Conservation (phyloP, 1,140 invertebrate genomes). For the Amyelois transitella region DNA sequence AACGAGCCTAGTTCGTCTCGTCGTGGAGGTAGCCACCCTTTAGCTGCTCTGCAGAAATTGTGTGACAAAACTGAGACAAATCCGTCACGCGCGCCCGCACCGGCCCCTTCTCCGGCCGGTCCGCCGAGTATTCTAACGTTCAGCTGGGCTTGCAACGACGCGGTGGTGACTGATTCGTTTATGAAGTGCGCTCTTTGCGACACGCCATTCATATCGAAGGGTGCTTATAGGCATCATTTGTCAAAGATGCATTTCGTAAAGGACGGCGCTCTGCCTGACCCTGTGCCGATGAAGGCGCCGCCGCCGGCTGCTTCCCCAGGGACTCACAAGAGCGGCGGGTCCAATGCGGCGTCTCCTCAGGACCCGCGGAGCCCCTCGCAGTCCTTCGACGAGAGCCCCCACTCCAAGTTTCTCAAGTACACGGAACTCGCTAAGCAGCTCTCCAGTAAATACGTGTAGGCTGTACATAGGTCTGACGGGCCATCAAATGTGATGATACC, state of each 20-base stretch:
- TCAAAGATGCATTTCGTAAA: slow-evolving; percentile 98
- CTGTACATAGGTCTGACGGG: slow-evolving; percentile 36
- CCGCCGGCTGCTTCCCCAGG: slow-evolving; percentile 55
- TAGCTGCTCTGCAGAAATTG: slow-evolving; percentile 94
- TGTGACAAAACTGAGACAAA: slow-evolving; percentile 94
- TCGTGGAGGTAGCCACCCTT: slow-evolving; percentile 85
- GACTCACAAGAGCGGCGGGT: slow-evolving; percentile 67
- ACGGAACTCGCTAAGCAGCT: slow-evolving; percentile 96
- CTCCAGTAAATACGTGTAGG: slow-evolving; percentile 94
- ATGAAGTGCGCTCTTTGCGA: slow-evolving; percentile 98
- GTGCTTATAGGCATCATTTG: slow-evolving; percentile 95
- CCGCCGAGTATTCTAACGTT: slow-evolving; percentile 91
- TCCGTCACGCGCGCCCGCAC: slow-evolving; percentile 55
- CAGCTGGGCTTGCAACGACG: slow-evolving; percentile 95
- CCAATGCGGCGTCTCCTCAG: slow-evolving; percentile 73
- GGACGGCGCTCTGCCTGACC: slow-evolving; percentile 87
- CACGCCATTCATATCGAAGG: slow-evolving; percentile 96
- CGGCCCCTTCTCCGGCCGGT: slow-evolving; percentile 74
- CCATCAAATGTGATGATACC: slow-evolving; percentile 71
- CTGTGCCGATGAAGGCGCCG: slow-evolving; percentile 76
- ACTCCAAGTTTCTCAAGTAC: slow-evolving; percentile 97
- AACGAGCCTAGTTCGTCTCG: slow-evolving; percentile 74
- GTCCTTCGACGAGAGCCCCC: slow-evolving; percentile 91
- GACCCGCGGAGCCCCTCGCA: slow-evolving; percentile 74
- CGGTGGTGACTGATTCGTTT: slow-evolving; percentile 89